phyloP scores from a whole-genome alignment of 2,888 invertebrate species.

The Lasioglossum oenotherae region DNA sequence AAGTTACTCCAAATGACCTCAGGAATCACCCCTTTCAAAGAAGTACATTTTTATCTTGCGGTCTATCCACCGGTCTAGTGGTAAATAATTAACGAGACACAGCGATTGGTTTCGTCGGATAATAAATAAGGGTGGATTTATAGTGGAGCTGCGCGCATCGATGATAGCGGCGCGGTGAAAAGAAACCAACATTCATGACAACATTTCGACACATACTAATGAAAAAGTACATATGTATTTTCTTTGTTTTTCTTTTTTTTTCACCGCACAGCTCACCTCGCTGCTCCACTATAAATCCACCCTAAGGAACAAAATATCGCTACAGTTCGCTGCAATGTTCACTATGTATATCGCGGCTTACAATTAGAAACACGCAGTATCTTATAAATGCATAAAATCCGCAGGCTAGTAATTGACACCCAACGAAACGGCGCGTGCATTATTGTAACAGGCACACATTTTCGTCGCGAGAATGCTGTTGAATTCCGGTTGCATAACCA shows the following conservation, averaged over 20 bases:
- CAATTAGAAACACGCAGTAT: neutral
- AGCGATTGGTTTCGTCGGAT: no score
- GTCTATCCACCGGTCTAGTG: neutral
- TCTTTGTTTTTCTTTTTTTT: no score
- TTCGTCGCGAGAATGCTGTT: conserved; percentile 54
- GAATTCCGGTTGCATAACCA: conserved; percentile 74
- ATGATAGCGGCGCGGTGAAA: no score
- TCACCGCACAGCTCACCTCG: no score
- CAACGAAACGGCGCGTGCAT: conserved; percentile 9
- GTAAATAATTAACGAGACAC: neutral
- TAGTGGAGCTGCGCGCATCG: no score
- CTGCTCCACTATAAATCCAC: no score
- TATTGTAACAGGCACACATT: conserved; percentile 41
- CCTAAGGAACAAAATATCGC: neutral
- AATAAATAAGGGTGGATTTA: neutral
- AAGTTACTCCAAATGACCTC: no score
- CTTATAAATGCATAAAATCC: conserved; percentile 2
- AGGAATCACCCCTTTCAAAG: no score
- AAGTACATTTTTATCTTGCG: neutral
- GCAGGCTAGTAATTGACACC: neutral
- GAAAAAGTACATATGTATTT: no score
- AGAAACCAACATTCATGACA: no score
- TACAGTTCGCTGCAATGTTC: neutral
- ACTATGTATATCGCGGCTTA: no score
- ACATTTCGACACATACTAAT: no score